These are phyloP conservation scores for Nesospiza acunhae DNA, from an alignment of 2,113 vertebrate species.

Conservation along the genomic window DNA sequence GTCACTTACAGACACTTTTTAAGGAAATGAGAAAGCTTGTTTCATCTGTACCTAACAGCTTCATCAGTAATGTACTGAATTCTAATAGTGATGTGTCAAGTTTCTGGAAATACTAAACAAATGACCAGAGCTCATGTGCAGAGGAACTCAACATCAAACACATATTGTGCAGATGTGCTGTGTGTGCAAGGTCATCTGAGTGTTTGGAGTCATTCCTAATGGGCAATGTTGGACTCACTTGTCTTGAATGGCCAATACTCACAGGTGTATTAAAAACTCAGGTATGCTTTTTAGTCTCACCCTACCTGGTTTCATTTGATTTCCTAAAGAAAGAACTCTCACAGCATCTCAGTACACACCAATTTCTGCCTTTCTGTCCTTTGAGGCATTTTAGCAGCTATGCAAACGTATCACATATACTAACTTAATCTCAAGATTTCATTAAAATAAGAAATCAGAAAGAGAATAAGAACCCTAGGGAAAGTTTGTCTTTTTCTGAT, in stretches of 20 bases:
- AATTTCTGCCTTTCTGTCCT: not conserved
- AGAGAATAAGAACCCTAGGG: not conserved
- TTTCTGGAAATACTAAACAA: not conserved
- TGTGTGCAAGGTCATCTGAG: rapidly evolving
- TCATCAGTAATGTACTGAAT: not conserved
- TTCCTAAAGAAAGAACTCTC: not conserved
- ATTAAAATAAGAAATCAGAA: not conserved
- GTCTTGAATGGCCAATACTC: not conserved
- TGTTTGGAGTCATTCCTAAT: not conserved
- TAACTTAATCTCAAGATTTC: not conserved
- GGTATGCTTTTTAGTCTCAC: not conserved
- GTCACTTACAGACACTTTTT: not conserved
- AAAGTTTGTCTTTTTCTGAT: not conserved
- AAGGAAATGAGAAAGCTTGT: not conserved
- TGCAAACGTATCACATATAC: not conserved
- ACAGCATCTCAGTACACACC: not conserved
- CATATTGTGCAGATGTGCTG: not conserved
- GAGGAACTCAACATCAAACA: not conserved
- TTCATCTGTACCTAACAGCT: not conserved
- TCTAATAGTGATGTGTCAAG: not conserved
- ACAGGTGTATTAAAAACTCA: not conserved
- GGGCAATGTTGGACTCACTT: not conserved
- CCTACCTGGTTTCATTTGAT: not conserved
- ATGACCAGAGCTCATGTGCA: not conserved
- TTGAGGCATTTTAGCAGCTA: not conserved